Percentiles rank a stretch among this genome's conserved stretches.
phyloP scores from a whole-genome alignment of 2,888 invertebrate species.

The Hypercompe scribonia region DNA sequence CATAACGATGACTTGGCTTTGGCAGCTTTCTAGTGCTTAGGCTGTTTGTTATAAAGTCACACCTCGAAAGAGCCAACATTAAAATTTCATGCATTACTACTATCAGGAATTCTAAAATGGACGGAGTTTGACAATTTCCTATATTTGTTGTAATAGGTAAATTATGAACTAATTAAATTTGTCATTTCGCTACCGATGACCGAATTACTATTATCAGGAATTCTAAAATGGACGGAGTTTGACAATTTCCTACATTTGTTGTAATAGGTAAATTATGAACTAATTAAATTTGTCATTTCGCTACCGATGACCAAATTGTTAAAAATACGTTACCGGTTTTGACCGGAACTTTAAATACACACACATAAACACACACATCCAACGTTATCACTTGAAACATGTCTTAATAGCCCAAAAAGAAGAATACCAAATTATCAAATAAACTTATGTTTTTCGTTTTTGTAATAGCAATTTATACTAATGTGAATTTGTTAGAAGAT shows the following conservation, averaged over 20 bases:
- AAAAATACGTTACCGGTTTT: neutral
- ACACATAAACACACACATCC: neutral
- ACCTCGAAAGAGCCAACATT: constrained; percentile 35
- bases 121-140: neutral
- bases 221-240: neutral
- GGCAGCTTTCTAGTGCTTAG: constrained; percentile 36
- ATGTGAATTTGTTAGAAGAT: neutral
- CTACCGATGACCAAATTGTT: neutral
- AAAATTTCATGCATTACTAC: neutral
- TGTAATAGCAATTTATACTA: neutral
- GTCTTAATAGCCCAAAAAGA: neutral
- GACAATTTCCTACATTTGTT: neutral
- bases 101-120: neutral
- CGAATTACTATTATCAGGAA: neutral
- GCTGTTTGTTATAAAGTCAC: constrained; percentile 23
- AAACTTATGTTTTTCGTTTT: neutral
- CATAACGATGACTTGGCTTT: neutral
- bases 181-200: too few species aligned
- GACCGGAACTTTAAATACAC: neutral
- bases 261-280: neutral
- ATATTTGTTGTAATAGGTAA: neutral
- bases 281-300: neutral
- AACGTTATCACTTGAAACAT: neutral
- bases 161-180: neutral
- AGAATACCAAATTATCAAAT: neutral